Evolutionary conservation across 2,888 invertebrate genomes (phyloP), one percentile per base, ranked within the genome.

Genomic region (Rapana venosa): DNA sequence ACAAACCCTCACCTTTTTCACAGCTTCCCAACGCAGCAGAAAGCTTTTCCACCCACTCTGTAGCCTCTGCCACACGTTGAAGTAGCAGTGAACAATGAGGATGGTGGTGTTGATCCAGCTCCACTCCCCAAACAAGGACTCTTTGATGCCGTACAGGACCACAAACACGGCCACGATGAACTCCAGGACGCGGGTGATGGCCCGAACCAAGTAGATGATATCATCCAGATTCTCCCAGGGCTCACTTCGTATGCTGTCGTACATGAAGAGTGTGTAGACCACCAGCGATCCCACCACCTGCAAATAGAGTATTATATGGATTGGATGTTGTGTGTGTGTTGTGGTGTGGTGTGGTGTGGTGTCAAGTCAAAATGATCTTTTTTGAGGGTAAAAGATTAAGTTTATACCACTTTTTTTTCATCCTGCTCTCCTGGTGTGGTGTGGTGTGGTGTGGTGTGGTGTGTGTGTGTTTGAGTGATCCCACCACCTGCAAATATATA

Each of bases 211-310:
- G 93, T 97, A 97, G 32, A 97, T 96, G 35, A 96, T 95, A 92
- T 97, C 97, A 93, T 97, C 97, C 74, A 97, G 94, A 61, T 94
- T 94, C 87, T 97, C 97, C 97, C 97, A 97, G 77, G 97, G 96
- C 87, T 94, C 94, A 2, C 92, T 92, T 56, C 94, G 92, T 56
- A 94, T 90, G 17, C 95, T 95, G 92, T 97, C 97, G 91, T 96
- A 96, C 93, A 97, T 94, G 92, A 97, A 96, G 15, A 97, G 94
- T 36, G 95, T 93, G 92, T 97, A 97, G 17, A 97, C 96, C 15
- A 96, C 94, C n/a, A 97, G 93, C 0, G 97, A 96, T 74, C 97
- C 96, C 22, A 96, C 93, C 4, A 97, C 96, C 93, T 97, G 96
- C 2, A 79, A 81, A 47, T 26, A 77, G 15, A 15, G 84, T 22